These are phyloP conservation scores for Heliocidaris tuberculata DNA, from an alignment of 35 echinoderm and acorn worm genomes.

Conservation along the genomic window DNA sequence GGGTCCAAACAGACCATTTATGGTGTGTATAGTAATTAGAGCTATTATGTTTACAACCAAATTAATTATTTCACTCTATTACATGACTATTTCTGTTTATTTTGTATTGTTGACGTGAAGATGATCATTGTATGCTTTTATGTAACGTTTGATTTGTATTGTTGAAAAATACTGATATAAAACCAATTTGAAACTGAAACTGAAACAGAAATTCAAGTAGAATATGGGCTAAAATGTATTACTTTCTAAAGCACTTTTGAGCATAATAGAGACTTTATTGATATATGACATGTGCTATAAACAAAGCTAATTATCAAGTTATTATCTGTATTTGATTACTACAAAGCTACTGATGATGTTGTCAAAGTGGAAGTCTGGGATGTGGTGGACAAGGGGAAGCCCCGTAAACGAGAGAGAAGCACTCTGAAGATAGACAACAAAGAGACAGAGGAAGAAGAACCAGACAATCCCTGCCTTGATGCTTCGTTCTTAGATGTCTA, in stretches of 20 bases:
- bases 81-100: no score
- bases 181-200: no score
- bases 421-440: slow-evolving; percentile 74
- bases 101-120: no score
- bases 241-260: no score
- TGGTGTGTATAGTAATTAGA: no score
- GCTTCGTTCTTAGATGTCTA: slow-evolving; percentile 93
- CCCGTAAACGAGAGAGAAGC: slow-evolving; percentile 74
- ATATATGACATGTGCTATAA: no score
- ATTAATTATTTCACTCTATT: no score
- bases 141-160: background rate
- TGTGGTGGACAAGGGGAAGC: slow-evolving; percentile 90
- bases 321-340: background rate
- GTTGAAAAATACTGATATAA: background rate
- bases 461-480: slow-evolving; percentile 81
- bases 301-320: background rate
- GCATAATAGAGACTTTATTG: no score
- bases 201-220: background rate
- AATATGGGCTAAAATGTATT: no score
- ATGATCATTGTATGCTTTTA: no score
- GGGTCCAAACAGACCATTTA: no score
- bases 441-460: slow-evolving; percentile 50
- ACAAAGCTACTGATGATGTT: slow-evolving; percentile 92
- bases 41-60: no score
- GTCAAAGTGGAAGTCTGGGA: slow-evolving; percentile 99